Base-by-base conservation (phyloP, 2,797 vertebrate genomes). In the Hirundo rustica region DNA sequence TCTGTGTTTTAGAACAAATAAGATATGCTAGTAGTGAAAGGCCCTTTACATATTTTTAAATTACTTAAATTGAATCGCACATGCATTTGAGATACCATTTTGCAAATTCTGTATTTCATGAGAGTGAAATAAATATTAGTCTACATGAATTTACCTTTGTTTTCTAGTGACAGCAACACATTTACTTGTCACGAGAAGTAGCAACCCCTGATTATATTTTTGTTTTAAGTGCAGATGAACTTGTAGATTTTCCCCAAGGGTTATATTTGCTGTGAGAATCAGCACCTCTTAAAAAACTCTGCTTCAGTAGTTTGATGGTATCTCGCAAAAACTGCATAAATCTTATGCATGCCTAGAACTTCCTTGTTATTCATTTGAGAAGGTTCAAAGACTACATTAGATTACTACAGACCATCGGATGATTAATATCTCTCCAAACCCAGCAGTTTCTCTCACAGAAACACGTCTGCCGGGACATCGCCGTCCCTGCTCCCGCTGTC, bases 21-120 rank as follows among this genome's bases (percentile, higher is more conserved):
- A 60, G n/a, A 78, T 80, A 53, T 47, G 18, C 71, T 93, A 91
- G 44, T 57, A 88, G 38, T 50, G 72, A 96, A 96, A 96, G 74
- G 34, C 93, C 15, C 7, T 89, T 81, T 76, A 78, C 53, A 65
- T 40, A 44, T 85, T 95, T 95, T 80, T 62, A 66, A 95, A 87
- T 93, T 84, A 29, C n/a, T 92, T 60, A 92, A 93, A 94, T 87
- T 85, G 48, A 74, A 73, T 42, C 23, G 82, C 66, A 64, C 22
- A 6, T 40, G 22, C 2, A 70, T 89, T 92, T 87, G 30, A 89
- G 30, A 81, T n/a, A 38, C 7, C 48, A 25, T 61, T 91, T 89
- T 95, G 42, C 40, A 95, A 61, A 16, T n/a, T 53, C 11, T 68
- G 1, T 70, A 38, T 67, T 74, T 42, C 17, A 29, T 26, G 32